Evolutionary conservation across 2,797 vertebrate genomes (phyloP).

Genomic region (Eutrigla gurnardus): DNA sequence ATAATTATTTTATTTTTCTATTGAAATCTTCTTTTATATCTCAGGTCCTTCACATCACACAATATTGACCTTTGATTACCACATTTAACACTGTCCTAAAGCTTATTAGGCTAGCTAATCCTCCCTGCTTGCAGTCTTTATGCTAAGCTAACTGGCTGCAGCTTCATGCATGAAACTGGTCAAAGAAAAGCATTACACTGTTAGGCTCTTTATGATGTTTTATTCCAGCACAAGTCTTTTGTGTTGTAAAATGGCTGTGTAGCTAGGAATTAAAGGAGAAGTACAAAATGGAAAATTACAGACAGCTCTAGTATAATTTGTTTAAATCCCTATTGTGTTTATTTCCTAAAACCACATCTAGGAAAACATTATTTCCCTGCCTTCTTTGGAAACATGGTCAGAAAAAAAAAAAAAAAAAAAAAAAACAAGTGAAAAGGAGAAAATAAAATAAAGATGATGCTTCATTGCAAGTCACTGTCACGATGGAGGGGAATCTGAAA

Average conservation of each 20-base stretch:
- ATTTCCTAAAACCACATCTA: conserved; percentile 83
- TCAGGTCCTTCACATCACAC: too few relatives aligned
- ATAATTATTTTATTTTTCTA: too few relatives aligned
- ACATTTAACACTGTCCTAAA: background rate
- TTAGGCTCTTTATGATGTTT: conserved; percentile 81
- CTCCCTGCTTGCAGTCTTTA: background rate
- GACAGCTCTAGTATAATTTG: conserved; percentile 83
- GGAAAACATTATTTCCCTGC: conserved; percentile 74
- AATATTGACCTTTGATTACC: background rate
- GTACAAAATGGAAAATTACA: conserved; percentile 87
- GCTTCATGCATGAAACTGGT: background rate
- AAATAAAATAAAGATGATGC: conserved; percentile 24
- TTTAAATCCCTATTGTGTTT: conserved; percentile 82
- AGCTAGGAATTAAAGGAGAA: conserved; percentile 85
- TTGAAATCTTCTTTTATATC: too few relatives aligned
- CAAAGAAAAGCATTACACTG: conserved; percentile 39
- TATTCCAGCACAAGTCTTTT: conserved; percentile 87
- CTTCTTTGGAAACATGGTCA: conserved; percentile 79
- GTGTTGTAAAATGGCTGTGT: conserved; percentile 87
- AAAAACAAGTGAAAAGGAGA: conserved; percentile 8
- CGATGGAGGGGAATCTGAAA: conserved; percentile 69
- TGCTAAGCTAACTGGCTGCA: background rate
- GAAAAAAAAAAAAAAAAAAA: conserved; percentile 42
- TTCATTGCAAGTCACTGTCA: conserved; percentile 69
- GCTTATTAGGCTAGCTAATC: background rate